Base-by-base conservation (phyloP, 2,113 vertebrate species). In the Gorsachius goisagi region DNA sequence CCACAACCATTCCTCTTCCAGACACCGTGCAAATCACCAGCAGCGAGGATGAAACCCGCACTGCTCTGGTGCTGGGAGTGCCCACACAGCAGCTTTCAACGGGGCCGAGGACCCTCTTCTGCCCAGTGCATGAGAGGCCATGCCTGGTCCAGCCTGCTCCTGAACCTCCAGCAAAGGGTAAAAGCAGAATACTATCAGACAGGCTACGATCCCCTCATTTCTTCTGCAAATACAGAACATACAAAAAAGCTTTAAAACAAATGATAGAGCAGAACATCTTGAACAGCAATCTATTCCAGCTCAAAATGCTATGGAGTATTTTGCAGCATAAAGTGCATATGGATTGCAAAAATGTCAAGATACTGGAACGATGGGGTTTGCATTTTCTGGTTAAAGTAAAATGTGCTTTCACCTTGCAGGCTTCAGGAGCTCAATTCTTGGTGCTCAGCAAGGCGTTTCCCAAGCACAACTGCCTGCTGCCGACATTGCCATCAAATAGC, bases 321-420 rank as follows among this genome's bases (percentile, higher is more conserved):
- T 75, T 28, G 45, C 37, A 53, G 20, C 53, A 47, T 8, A 14
- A 85, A 72, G 60, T 15, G 30, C 16, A 9, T 3, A 35, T 3
- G 9, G 69, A 33, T 12, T 11, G 49, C 23, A 63, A 63, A 81
- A 32, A 49, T 2, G 2, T 12, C 47, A 30, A 32, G 27, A 33
- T 20, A 50, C 2, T 17, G 35, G 26, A 75, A 62, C 0, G 2
- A 63, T 1, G 11, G 26, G n/a, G 1, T 76, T 44, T 24, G 49
- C 18, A 28, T 52, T 35, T 78, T 44, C 28, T 28, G 32, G 22
- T 56, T 63, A 76, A 82, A 81, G 47, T 53, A 62, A 55, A 63
- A 50, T 1, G 9, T 4, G 4, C 19, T 63, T 87, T 62, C 50
- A 18, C 21, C 47, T n/a, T 22, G 47, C 35, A 56, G 47, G 35